Base-by-base conservation (phyloP, 2,113 vertebrate genomes). In the Fulica atra region DNA sequence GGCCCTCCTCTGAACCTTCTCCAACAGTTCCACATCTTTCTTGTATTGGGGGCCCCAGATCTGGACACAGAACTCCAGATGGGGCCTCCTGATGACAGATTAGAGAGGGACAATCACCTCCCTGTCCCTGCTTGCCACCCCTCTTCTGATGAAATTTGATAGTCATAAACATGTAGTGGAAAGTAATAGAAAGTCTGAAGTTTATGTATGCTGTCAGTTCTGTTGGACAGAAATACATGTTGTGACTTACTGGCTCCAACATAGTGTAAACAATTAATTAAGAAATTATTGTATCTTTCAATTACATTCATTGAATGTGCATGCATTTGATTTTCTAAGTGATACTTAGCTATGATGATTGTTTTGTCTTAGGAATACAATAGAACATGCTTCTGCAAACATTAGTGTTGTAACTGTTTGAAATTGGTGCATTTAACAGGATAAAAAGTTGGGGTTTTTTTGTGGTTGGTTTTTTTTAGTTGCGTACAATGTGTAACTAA, bases 401-500 rank as follows among this genome's bases (percentile, higher is more conserved):
- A 63, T 60, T 83, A 0, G 0, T 48, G 6, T 7, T 2, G 6
- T 54, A 46, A 23, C 68, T 86, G 10, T 57, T 92, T 79, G 54
- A n/a, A 88, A 64, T 28, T 11, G 6, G 11, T 74, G 33, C 3
- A 4, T 70, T 78, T 68, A 81, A 8, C 3, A 44, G 46, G 53
- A 46, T 3, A 59, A 59, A 65, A 76, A 1, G 4, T 4, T 18
- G 44, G 20, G 20, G 48, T 44, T 44, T 44, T 11, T 44, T 44
- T 44, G 42, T 15, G n/a, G n/a, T 44, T 44, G 48, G 48, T 9
- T 74, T 53, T 68, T 64, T 16, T 0, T 29, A 76, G 54, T 33
- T 0, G 0, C 9, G 8, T 56, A 18, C 5, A 38, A 3, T 13
- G 7, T 35, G 5, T 31, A 90, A 5, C 0, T 40, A 68, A 13